Base-by-base conservation (phyloP, 1,140 invertebrate genomes). In the Brachionus rotundiformis region DNA sequence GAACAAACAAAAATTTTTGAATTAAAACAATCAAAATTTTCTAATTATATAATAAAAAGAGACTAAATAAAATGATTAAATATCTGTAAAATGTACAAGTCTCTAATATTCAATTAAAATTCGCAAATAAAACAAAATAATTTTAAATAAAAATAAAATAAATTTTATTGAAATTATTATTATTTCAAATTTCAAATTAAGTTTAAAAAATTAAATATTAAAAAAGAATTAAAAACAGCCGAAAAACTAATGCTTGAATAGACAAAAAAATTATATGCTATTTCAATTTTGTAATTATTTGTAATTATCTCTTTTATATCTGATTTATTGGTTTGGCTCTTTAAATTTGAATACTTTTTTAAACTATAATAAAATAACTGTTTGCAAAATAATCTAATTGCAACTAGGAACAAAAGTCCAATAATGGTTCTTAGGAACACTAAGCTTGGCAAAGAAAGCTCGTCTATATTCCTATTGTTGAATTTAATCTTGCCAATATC, bases 181-280 rank as follows among this genome's bases (percentile, higher is more conserved):
- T 39, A n/a, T 1, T 39, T 2, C 7, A 39, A 39, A 54, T 23
- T 19, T 54, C 19, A 54, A 23, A 54, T 54, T 8, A 54, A 54
- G 7, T 54, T 54, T 7, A 54, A 54, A 7, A 7, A 54, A 2
- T 16, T 54, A 68, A 68, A 68, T 36, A 68, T 33, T 27, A 73
- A 73, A 73, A 73, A 73, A 11, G 16, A 4, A 44, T 73, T 73
- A n/a, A 73, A 73, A 41, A 73, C 39, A 2, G 39, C 23, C 4
- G 68, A 73, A 44, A 73, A 73, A 39, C 68, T 73, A 47, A 73
- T 44, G 13, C 19, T 73, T 41, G 68, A 27, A 73, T 73, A 73
- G 19, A 39, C 36, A 41, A 41, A 73, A 44, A 73, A 73, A 73
- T 73, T 44, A 27, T 73, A 73, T 23, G 39, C 33, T 31, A 73